A percentile compares a stretch with the other conserved stretches of the same genome.
Conservation (phyloP, 2,797 vertebrate genomes). For the Argya squamiceps region DNA sequence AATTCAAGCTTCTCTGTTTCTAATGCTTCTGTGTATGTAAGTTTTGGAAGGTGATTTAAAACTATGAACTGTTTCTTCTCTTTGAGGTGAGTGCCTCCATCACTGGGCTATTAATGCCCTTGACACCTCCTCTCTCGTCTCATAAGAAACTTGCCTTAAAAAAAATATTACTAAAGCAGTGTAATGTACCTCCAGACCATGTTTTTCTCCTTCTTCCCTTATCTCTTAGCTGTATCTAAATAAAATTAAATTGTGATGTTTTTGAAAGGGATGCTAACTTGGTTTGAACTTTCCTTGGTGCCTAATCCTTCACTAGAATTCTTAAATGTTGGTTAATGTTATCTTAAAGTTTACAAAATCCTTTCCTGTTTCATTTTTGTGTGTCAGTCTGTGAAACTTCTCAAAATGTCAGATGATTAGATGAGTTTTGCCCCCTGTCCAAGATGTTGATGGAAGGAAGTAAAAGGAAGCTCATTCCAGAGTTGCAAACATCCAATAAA, state of each 20-base stretch:
- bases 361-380: conserved; percentile 23
- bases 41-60: not conserved
- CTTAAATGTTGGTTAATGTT: not conserved
- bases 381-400: not conserved
- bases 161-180: not conserved
- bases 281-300: not conserved
- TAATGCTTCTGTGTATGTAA: not conserved
- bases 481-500: not conserved
- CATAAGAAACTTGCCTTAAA: not conserved
- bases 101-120: not conserved
- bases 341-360: not conserved
- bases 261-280: not conserved
- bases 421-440: not conserved
- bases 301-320: not conserved
- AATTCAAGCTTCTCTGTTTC: not conserved
- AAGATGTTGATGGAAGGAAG: not conserved
- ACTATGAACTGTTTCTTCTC: not conserved
- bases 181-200: not conserved
- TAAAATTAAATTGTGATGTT: not conserved
- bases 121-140: not conserved
- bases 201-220: not conserved
- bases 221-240: not conserved
- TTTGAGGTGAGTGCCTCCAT: not conserved
- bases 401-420: not conserved
- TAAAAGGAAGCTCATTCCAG: not conserved